These are phyloP conservation scores for Papilio gigon DNA, from an alignment of 2,888 invertebrate species.

Conservation along the genomic window DNA sequence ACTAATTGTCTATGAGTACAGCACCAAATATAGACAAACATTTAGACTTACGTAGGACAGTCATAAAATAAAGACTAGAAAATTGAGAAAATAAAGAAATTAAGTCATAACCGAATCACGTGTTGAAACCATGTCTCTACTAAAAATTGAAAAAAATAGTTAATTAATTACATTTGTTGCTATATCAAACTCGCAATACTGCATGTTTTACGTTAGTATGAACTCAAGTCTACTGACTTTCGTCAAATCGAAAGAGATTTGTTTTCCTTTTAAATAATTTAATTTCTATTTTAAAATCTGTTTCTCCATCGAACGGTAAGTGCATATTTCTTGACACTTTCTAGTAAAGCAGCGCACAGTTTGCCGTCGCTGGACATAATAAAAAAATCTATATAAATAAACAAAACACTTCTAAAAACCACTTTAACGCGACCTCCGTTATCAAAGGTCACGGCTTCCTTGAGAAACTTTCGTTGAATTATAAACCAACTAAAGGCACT, in stretches of 20 bases:
- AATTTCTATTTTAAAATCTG: neutral
- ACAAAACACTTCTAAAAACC: slow-evolving; percentile 13
- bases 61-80: too few relatives aligned
- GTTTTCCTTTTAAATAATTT: too few relatives aligned
- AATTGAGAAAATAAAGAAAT: too few relatives aligned
- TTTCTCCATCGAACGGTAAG: neutral
- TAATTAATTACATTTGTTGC: too few relatives aligned
- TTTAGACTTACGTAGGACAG: too few relatives aligned
- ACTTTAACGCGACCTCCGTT: slow-evolving; percentile 24
- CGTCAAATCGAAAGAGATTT: too few relatives aligned
- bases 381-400: neutral
- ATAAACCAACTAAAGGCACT: slow-evolving; percentile 19
- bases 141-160: too few relatives aligned
- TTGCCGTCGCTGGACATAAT: neutral
- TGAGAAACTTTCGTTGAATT: slow-evolving; percentile 20
- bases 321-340: neutral
- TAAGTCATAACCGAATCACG: too few relatives aligned
- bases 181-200: too few relatives aligned
- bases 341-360: neutral
- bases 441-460: slow-evolving; percentile 31
- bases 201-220: too few relatives aligned
- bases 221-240: too few relatives aligned
- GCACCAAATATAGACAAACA: neutral
- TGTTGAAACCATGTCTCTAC: too few relatives aligned
- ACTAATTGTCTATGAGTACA: neutral